phyloP scores from a whole-genome alignment of 2,797 vertebrate genomes.

The Argya squamiceps region DNA sequence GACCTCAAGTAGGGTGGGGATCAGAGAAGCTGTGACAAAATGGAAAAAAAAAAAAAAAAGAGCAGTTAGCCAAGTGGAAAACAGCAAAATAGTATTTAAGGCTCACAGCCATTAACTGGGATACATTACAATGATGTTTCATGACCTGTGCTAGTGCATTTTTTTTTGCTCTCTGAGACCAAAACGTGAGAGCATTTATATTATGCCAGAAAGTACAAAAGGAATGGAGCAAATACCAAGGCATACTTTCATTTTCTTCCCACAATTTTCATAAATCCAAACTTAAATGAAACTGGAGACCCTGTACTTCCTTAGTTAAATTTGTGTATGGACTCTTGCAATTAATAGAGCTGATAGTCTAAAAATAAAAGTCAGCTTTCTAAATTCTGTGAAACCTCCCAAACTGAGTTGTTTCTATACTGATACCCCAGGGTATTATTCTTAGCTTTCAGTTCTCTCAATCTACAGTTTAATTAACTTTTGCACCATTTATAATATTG shows the following conservation, averaged over 20 bases:
- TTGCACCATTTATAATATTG: background rate
- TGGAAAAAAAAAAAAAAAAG: background rate
- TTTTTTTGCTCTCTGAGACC: background rate
- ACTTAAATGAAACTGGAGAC: background rate
- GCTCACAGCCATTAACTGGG: background rate
- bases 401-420: background rate
- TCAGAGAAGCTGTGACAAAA: background rate
- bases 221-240: background rate
- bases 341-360: background rate
- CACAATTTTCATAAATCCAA: background rate
- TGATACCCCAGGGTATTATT: background rate
- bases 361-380: background rate
- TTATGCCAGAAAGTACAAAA: background rate
- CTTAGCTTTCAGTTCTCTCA: background rate
- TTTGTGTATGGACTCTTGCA: background rate
- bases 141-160: background rate
- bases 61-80: background rate
- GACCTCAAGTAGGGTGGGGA: background rate
- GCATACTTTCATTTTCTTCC: background rate
- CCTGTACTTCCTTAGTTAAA: background rate
- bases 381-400: background rate
- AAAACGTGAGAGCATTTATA: background rate
- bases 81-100: background rate
- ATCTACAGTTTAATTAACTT: background rate
- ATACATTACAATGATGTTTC: background rate